A percentile compares a stretch with the other conserved stretches of the same genome.
Conservation (phyloP, 2,797 vertebrate genomes). For the Phyllotis vaccarum region DNA sequence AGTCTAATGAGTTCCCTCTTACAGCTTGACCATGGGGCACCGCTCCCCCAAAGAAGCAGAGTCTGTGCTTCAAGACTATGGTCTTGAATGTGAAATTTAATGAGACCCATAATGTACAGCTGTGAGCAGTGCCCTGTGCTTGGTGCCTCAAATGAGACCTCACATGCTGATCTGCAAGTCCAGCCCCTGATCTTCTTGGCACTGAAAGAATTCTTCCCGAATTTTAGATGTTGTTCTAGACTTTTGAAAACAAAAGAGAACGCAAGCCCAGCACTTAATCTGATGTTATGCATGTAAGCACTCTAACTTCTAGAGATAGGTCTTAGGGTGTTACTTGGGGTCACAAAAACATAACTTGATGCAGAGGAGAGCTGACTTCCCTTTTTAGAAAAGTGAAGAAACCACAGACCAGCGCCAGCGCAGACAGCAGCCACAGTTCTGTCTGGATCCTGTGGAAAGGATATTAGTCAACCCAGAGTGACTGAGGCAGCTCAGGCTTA, state of each 20-base stretch:
- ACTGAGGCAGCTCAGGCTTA: background rate
- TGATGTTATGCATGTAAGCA: background rate
- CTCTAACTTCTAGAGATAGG: background rate
- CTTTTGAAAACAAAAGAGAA: background rate
- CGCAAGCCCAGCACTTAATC: background rate
- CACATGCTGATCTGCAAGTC: background rate
- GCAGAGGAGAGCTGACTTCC: conserved; percentile 37
- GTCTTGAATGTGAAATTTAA: background rate
- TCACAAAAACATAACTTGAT: conserved; percentile 34
- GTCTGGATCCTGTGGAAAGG: background rate
- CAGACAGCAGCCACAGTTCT: background rate
- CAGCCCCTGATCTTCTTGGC: background rate
- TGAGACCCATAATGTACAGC: background rate
- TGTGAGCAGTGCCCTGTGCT: background rate
- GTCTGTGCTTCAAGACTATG: background rate
- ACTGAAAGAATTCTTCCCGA: background rate
- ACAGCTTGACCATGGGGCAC: background rate
- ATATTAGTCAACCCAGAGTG: background rate
- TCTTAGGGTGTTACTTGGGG: background rate
- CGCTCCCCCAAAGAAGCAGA: background rate
- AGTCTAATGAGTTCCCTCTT: background rate
- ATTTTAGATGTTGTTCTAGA: background rate
- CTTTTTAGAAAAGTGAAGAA: conserved; percentile 51
- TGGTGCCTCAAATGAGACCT: background rate
- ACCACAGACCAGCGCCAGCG: background rate